phyloP scores from a whole-genome alignment of 37 sponge, comb jelly and placozoan species.

The Axinella damicornis region DNA sequence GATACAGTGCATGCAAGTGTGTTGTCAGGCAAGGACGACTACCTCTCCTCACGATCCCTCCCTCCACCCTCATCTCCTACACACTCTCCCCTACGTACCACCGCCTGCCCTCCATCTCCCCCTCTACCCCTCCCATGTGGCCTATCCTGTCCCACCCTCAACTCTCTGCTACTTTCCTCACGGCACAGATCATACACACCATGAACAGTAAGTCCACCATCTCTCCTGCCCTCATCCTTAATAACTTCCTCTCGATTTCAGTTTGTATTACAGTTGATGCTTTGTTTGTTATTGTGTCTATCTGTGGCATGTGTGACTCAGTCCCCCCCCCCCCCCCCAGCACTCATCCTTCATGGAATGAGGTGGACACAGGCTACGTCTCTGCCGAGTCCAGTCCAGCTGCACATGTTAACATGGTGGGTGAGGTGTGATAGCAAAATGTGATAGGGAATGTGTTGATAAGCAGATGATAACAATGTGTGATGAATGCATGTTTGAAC shows the following conservation, averaged over 20 bases:
- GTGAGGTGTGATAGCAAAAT: no score
- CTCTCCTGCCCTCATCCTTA: no score
- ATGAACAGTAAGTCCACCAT: no score
- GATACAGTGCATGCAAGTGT: constrained; percentile 74
- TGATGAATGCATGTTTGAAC: no score
- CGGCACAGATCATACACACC: no score
- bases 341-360: constrained; percentile 3
- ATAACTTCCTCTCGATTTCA: no score
- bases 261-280: no score
- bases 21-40: constrained; percentile 22
- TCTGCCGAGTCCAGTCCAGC: constrained; percentile 67
- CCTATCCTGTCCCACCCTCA: constrained; percentile 11
- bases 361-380: constrained; percentile 60
- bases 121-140: constrained; percentile 9
- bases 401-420: not conserved
- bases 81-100: not conserved
- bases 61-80: constrained; percentile 2
- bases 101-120: constrained; percentile 5
- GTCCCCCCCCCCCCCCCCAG: no score
- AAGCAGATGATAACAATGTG: no score
- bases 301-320: no score
- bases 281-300: no score
- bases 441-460: no score
- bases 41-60: not conserved
- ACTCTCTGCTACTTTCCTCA: constrained; percentile 2